A percentile compares a stretch with the other conserved stretches of the same genome.
These are phyloP conservation scores for Lasius fuliginosus DNA, from an alignment of 2,888 invertebrate species.

Conservation along the genomic window DNA sequence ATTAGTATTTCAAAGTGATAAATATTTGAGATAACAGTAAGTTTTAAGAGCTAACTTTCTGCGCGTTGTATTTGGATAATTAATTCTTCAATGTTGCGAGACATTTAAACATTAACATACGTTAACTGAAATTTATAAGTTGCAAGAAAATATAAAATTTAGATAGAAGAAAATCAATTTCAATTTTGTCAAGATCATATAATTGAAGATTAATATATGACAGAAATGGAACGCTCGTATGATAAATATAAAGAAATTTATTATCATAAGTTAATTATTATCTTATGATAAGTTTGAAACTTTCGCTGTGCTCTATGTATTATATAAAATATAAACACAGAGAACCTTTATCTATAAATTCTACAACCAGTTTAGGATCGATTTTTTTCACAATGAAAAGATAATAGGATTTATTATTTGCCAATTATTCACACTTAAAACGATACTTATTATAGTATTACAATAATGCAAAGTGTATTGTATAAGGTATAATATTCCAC, in stretches of 20 bases:
- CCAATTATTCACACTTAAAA: neutral
- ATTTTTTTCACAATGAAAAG: neutral
- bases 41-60: slow-evolving; percentile 9
- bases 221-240: neutral
- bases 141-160: neutral
- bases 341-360: neutral
- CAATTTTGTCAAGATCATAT: neutral
- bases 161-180: neutral
- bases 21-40: slow-evolving; percentile 21
- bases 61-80: slow-evolving; percentile 5
- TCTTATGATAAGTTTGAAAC: neutral
- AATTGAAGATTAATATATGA: neutral
- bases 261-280: neutral
- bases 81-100: neutral
- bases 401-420: neutral
- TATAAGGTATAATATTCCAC: neutral
- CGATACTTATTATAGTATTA: neutral
- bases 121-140: neutral
- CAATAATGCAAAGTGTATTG: neutral
- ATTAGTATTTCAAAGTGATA: slow-evolving; percentile 21
- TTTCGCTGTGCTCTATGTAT: neutral
- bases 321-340: neutral
- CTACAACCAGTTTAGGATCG: neutral
- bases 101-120: neutral
- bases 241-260: neutral